These are phyloP conservation scores for Lophura nycthemera DNA, from an alignment of 2,113 vertebrate genomes.

Conservation along the genomic window DNA sequence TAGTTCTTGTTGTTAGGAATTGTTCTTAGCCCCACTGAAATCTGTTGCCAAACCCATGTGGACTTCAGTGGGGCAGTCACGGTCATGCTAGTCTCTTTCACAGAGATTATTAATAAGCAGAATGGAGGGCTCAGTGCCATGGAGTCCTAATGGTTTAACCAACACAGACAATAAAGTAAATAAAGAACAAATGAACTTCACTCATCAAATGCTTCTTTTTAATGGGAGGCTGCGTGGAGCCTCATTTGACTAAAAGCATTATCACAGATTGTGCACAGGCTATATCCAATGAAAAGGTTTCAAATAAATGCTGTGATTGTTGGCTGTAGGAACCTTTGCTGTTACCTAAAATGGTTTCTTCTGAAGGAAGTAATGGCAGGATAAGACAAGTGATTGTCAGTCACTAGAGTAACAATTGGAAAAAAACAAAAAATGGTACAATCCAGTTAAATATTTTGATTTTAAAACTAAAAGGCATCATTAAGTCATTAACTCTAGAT, in stretches of 20 bases:
- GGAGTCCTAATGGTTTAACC: neutral
- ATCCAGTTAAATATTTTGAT: neutral
- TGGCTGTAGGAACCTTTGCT: neutral
- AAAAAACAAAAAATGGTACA: neutral
- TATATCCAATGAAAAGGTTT: neutral
- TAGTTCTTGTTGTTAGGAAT: neutral
- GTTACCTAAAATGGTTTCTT: neutral
- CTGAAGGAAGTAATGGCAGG: neutral
- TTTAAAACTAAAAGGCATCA: neutral
- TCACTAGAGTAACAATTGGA: neutral
- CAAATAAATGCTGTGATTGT: neutral
- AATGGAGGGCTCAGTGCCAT: neutral
- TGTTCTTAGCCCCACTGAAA: neutral
- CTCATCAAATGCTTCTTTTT: neutral
- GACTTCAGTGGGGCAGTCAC: neutral
- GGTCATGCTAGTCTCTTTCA: neutral
- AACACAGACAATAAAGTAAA: neutral
- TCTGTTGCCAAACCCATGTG: accelerated
- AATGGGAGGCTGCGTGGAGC: constrained; percentile 13
- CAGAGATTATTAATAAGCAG: neutral
- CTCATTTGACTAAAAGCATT: constrained; percentile 39
- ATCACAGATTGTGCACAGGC: constrained; percentile 18
- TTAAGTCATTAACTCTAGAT: neutral
- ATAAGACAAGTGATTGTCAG: neutral
- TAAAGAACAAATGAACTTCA: neutral